phyloP scores from a whole-genome alignment of 2,113 vertebrate genomes.

The Ailurus styani region DNA sequence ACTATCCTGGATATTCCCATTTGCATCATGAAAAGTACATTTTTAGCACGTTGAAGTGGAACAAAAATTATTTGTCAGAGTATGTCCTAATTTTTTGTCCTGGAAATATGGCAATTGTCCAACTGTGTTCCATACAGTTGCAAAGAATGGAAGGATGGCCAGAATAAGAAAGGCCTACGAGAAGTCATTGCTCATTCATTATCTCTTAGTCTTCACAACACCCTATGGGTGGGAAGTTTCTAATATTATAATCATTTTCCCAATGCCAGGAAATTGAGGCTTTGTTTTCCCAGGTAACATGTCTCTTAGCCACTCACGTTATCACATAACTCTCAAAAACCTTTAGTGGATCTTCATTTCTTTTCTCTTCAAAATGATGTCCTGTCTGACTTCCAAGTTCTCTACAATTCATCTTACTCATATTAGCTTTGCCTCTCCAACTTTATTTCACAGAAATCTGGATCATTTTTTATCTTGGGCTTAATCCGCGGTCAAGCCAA shows the following conservation, averaged over 20 bases:
- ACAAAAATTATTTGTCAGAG: not conserved
- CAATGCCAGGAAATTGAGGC: not conserved
- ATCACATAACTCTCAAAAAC: not conserved
- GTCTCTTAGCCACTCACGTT: not conserved
- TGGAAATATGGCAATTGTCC: not conserved
- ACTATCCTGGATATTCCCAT: not conserved
- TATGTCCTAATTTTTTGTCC: not conserved
- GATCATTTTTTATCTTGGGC: not conserved
- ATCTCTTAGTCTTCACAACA: not conserved
- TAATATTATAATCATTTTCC: not conserved
- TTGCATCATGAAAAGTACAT: not conserved
- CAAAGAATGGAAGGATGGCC: not conserved
- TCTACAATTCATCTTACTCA: not conserved
- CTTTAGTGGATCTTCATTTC: not conserved
- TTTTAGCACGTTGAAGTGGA: not conserved
- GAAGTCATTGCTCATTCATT: not conserved
- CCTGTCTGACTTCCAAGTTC: not conserved
- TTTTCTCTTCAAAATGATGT: not conserved
- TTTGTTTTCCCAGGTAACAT: not conserved
- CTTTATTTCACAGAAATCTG: conserved; percentile 11
- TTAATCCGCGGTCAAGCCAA: not conserved
- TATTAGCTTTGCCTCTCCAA: not conserved
- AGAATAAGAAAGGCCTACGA: not conserved
- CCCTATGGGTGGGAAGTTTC: not conserved
- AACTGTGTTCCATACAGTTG: not conserved